These are phyloP conservation scores for Psammodynastes pulverulentus DNA, from an alignment of 2,113 vertebrate species.

Conservation along the genomic window DNA sequence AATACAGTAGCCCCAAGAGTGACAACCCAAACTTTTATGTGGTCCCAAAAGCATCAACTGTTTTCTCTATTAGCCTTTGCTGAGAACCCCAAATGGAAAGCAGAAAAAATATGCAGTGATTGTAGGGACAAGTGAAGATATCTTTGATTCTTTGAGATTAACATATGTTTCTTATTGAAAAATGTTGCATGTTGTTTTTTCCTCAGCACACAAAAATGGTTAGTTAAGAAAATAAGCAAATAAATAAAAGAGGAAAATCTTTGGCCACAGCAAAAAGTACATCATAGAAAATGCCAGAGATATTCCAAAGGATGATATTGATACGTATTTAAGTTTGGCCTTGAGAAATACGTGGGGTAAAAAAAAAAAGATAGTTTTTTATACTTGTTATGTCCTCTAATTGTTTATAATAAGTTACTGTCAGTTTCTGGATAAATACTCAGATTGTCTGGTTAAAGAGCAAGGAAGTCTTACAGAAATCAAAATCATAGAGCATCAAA, in stretches of 20 bases:
- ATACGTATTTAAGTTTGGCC: neutral
- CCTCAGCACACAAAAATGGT: neutral
- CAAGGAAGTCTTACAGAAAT: neutral
- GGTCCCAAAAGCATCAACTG: conserved; percentile 68
- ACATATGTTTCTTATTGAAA: conserved; percentile 5
- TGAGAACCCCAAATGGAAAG: neutral
- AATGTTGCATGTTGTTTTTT: neutral
- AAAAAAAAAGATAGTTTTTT: neutral
- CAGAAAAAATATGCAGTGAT: neutral
- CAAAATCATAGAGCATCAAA: neutral
- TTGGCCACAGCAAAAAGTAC: neutral
- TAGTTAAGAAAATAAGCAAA: neutral
- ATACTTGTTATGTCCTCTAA: neutral
- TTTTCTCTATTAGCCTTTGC: conserved; percentile 63
- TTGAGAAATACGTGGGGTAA: neutral
- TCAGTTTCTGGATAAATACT: neutral
- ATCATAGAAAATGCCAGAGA: conserved; percentile 6
- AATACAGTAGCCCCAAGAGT: conserved; percentile 78
- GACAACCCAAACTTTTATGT: conserved; percentile 78
- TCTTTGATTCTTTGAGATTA: conserved; percentile 2
- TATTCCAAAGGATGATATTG: neutral
- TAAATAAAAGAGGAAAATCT: neutral
- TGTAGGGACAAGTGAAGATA: neutral
- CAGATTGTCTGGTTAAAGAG: neutral
- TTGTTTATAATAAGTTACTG: neutral